A percentile compares a stretch with the other conserved stretches of the same genome.
phyloP scores from a whole-genome alignment of 2,888 invertebrate genomes.

The Isotomurus palustris region DNA sequence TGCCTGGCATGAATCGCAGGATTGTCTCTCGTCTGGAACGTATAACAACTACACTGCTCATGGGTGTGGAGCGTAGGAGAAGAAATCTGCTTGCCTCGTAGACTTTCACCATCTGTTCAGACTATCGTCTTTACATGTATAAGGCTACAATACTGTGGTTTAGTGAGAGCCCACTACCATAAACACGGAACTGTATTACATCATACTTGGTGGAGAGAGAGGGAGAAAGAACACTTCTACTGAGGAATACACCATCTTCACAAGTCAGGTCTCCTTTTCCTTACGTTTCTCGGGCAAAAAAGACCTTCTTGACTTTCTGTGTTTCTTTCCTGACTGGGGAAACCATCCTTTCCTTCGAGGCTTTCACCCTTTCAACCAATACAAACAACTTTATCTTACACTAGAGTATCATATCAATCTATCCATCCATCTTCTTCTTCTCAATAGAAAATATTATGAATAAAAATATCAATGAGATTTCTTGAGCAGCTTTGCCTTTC shows the following conservation, averaged over 20 bases:
- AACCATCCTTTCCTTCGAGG: neutral
- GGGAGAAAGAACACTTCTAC: neutral
- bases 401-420: constrained; percentile 2
- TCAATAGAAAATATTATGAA: constrained; percentile 16
- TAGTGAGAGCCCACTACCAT: neutral
- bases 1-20: too few species aligned
- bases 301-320: constrained; percentile 4
- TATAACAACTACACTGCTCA: too few species aligned
- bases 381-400: constrained; percentile 11
- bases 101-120: too few species aligned
- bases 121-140: too few species aligned
- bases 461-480: constrained; percentile 12
- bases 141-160: neutral
- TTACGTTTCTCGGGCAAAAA: neutral
- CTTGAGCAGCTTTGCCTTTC: constrained; percentile 5
- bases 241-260: neutral
- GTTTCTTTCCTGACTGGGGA: too few species aligned
- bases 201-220: neutral
- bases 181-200: neutral
- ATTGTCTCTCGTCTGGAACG: too few species aligned
- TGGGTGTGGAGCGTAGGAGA: too few species aligned
- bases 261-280: neutral
- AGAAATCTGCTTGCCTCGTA: too few species aligned
- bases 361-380: constrained; percentile 4
- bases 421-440: constrained; percentile 15